A percentile compares a stretch with the other conserved stretches of the same genome.
phyloP scores from a whole-genome alignment of 2,113 vertebrate species.

The Atherinomorus stipes region DNA sequence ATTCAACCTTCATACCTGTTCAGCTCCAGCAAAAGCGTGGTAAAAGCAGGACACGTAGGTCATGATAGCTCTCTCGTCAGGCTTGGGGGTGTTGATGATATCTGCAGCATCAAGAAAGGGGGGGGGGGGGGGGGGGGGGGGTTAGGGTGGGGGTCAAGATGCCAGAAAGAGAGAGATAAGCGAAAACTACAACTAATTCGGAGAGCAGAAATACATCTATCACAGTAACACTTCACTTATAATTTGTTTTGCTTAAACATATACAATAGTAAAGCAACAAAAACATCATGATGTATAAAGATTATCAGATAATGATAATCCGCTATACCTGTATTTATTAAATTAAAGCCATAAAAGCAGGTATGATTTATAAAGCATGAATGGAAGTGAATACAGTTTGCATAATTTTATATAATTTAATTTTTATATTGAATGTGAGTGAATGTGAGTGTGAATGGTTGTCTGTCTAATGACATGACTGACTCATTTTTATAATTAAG shows the following conservation, averaged over 20 bases:
- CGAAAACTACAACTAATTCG: neutral
- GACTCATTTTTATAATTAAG: too few species aligned
- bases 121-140: too few species aligned
- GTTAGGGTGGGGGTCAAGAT: constrained; percentile 9
- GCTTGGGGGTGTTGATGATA: constrained; percentile 98
- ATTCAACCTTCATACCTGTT: constrained; percentile 87
- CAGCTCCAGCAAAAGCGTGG: constrained; percentile 98
- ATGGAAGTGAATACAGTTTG: too few species aligned
- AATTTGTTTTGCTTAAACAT: neutral
- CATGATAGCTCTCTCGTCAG: constrained; percentile 99
- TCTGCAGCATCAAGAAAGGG: constrained; percentile 78
- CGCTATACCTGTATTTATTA: neutral
- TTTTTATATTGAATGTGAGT: too few species aligned
- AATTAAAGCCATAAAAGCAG: neutral
- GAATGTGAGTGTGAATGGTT: too few species aligned
- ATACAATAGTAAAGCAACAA: neutral
- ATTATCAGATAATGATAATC: neutral
- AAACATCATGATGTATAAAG: neutral
- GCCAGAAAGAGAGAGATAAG: neutral
- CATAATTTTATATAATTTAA: too few species aligned
- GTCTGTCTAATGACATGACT: too few species aligned
- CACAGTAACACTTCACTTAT: neutral
- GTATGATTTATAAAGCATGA: too few species aligned
- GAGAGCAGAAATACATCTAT: neutral
- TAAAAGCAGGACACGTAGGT: constrained; percentile 99